Evolutionary conservation across 2,888 invertebrate genomes (phyloP).

Genomic region (Nephrotoma flavescens): DNA sequence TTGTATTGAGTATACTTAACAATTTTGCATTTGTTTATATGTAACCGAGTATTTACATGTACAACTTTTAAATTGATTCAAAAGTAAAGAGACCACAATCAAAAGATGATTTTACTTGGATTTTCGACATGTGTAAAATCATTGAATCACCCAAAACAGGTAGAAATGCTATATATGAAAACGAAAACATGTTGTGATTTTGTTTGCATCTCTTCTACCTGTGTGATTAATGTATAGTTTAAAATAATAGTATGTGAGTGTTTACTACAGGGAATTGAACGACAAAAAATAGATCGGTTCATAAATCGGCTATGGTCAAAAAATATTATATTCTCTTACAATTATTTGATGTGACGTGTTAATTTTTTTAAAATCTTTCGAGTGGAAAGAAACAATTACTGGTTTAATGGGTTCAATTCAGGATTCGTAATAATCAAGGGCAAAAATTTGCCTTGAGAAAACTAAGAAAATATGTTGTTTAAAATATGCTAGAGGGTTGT

Average conservation of each 20-base stretch:
- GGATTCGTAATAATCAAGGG: not conserved
- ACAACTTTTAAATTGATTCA: not conserved
- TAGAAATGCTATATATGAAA: not conserved
- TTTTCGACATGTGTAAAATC: not conserved
- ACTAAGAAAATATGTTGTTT: not conserved
- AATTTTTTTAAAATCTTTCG: not conserved
- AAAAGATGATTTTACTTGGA: not conserved
- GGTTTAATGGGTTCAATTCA: not conserved
- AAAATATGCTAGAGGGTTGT: not conserved
- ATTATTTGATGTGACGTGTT: not conserved
- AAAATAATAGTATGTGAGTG: not conserved
- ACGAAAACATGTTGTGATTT: not conserved
- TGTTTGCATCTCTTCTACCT: not conserved
- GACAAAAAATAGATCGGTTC: not conserved
- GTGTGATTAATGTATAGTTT: not conserved
- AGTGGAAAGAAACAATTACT: not conserved
- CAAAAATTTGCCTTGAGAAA: not conserved
- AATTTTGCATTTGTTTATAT: not conserved
- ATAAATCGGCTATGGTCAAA: not conserved
- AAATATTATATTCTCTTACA: not conserved
- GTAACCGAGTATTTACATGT: not conserved
- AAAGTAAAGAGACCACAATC: not conserved
- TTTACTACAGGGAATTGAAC: not conserved
- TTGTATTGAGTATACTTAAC: not conserved
- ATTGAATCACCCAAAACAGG: not conserved